Conservation (phyloP, 2,888 invertebrate species). For the Drosophila picticornis region DNA sequence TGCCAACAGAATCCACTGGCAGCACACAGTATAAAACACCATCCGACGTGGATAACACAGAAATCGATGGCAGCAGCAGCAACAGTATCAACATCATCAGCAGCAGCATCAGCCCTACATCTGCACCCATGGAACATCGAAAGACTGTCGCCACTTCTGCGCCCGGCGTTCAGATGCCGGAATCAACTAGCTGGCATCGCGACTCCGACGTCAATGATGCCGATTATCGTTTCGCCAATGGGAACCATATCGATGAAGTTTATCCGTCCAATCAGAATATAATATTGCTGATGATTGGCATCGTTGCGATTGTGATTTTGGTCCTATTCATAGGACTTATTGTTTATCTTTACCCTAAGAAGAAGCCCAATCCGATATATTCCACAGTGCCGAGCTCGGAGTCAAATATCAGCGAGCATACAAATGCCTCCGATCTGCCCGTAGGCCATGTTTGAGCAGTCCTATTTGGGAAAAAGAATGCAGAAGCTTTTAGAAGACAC, state of each 20-base stretch:
- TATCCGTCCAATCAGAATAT: not conserved
- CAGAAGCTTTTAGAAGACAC: slow-evolving; percentile 32
- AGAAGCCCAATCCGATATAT: slow-evolving; percentile 54
- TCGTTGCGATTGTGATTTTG: slow-evolving; percentile 17
- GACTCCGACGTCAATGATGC: slow-evolving; percentile 32
- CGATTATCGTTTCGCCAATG: slow-evolving; percentile 39
- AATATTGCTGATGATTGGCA: not conserved
- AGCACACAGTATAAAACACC: slow-evolving; percentile 5
- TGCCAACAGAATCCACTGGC: not conserved
- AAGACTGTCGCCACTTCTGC: slow-evolving; percentile 40
- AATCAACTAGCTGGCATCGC: slow-evolving; percentile 61
- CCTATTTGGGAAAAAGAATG: slow-evolving; percentile 1
- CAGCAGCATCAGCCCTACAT: not conserved
- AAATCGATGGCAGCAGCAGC: slow-evolving; percentile 8
- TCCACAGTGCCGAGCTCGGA: slow-evolving; percentile 80
- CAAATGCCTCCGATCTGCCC: slow-evolving; percentile 30
- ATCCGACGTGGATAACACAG: not conserved
- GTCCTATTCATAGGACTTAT: not conserved
- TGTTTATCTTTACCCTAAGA: not conserved
- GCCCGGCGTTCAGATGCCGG: slow-evolving; percentile 53
- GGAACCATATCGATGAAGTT: not conserved
- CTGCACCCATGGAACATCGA: slow-evolving; percentile 16
- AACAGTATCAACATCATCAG: not conserved
- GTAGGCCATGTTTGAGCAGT: slow-evolving; percentile 9
- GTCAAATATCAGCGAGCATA: slow-evolving; percentile 70